A percentile compares a stretch with the other conserved stretches of the same genome.
phyloP scores from a whole-genome alignment of 2,888 invertebrate species.

The Tenthredo distinguenda region DNA sequence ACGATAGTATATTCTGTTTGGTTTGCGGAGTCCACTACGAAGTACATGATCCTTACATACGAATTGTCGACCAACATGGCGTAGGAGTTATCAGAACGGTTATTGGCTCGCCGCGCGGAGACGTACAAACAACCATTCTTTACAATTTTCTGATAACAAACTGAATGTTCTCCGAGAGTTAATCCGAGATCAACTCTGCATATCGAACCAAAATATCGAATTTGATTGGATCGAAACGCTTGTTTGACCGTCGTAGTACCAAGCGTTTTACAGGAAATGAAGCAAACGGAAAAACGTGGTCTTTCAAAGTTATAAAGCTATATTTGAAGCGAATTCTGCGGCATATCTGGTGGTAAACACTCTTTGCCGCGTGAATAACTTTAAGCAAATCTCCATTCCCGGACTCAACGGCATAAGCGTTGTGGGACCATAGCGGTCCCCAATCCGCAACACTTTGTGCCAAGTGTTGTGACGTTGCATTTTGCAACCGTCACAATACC shows the following conservation, averaged over 20 bases:
- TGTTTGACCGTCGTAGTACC: neutral
- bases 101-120: no score
- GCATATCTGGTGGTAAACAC: neutral
- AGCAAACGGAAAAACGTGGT: neutral
- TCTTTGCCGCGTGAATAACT: conserved; percentile 24
- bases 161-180: no score
- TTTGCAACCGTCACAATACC: no score
- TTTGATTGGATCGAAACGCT: neutral
- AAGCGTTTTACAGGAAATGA: neutral
- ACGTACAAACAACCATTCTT: no score
- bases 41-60: no score
- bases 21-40: no score
- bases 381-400: conserved; percentile 47
- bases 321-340: neutral
- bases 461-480: no score
- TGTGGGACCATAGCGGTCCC: conserved; percentile 38
- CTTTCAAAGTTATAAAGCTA: neutral
- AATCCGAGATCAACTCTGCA: neutral
- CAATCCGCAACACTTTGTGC: conserved; percentile 20
- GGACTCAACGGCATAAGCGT: conserved; percentile 50
- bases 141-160: no score
- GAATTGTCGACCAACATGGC: no score
- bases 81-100: no score
- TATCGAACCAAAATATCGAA: neutral
- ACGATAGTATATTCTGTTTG: no score